Base-by-base conservation (phyloP, 2,113 vertebrate genomes). In the Mustela lutreola region DNA sequence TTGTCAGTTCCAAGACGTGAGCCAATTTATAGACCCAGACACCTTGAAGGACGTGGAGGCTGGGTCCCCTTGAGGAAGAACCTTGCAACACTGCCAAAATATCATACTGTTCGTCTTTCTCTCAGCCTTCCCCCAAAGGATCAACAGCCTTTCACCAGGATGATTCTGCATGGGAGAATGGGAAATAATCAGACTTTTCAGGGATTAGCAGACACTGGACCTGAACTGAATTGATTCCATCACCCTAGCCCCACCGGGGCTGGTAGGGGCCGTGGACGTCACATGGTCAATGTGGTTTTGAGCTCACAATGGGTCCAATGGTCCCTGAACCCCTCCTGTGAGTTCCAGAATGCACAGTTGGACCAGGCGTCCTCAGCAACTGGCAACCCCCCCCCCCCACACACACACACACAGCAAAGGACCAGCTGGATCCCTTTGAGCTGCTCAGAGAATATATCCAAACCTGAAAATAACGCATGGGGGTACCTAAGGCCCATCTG, bases 311-410 rank as follows among this genome's bases (percentile, higher is more conserved):
- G 63, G 62, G n/a, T 42, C 24, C 62, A 70, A 0, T 11, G 9
- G 11, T 2, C 62, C 33, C 65, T 0, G 4, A 53, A 3, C 14
- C 56, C 8, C 4, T 15, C 12, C 26, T 33, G 36, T 8, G 31
- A 2, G 22, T 15, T 79, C 21, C 1, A 48, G 65, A 90, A 22
- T 7, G 11, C 10, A 7, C 10, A 9, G 39, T 11, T 76, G 71
- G 8, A 71, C 71, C 42, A n/a, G 36, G 36, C 11, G 48, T 2
- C 36, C 19, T 28, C 31, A 92, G 53, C 33, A 48, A 53, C 58
- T 39, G 50, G 75, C 19, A 81, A 53, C 16, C 42, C 1, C 21
- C 31, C 60, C 39, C 42, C 42, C 4, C 42, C 4, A 36, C 36
- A 36, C 36, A 36, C 42, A 42, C 42, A 42, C 42, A 42, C 42